Conservation (phyloP, 1,140 invertebrate genomes). For the Oreohelix idahoensis region DNA sequence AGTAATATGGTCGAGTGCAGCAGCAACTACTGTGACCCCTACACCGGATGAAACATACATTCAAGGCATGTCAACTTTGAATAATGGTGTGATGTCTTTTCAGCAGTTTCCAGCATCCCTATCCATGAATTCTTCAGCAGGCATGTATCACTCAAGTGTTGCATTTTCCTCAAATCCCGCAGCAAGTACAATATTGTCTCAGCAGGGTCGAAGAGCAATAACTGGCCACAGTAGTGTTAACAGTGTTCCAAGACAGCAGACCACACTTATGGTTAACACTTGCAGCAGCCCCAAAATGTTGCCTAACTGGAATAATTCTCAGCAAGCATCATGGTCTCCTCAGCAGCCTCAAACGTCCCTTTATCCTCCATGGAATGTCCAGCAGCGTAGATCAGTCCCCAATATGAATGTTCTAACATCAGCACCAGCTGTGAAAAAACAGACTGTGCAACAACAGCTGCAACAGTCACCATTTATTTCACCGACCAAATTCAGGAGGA, state of each 20-base stretch:
- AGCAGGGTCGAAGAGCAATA: constrained; percentile 76
- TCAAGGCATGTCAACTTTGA: constrained; percentile 72
- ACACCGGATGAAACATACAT: constrained; percentile 74
- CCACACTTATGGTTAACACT: constrained; percentile 69
- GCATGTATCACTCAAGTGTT: constrained; percentile 3
- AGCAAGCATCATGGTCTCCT: constrained; percentile 63
- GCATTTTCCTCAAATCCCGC: constrained; percentile 28
- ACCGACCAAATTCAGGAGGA: constrained; percentile 88
- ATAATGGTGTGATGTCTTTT: constrained; percentile 74
- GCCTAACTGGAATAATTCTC: constrained; percentile 72
- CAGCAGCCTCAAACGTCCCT: constrained; percentile 67
- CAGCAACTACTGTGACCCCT: constrained; percentile 56
- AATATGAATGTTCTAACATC: constrained; percentile 64
- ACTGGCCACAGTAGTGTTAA: constrained; percentile 77
- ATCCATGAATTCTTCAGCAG: not conserved
- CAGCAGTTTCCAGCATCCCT: constrained; percentile 73
- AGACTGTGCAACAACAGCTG: constrained; percentile 62
- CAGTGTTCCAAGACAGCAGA: constrained; percentile 76
- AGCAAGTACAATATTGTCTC: constrained; percentile 18
- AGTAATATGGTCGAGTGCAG: not conserved
- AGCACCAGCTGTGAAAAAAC: constrained; percentile 66
- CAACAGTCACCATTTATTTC: constrained; percentile 76
- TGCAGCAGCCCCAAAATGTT: constrained; percentile 68
- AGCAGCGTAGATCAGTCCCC: constrained; percentile 71
- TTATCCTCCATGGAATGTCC: constrained; percentile 49